These are phyloP conservation scores for Ypsolopha sequella DNA, from an alignment of 2,888 invertebrate genomes.

Conservation along the genomic window DNA sequence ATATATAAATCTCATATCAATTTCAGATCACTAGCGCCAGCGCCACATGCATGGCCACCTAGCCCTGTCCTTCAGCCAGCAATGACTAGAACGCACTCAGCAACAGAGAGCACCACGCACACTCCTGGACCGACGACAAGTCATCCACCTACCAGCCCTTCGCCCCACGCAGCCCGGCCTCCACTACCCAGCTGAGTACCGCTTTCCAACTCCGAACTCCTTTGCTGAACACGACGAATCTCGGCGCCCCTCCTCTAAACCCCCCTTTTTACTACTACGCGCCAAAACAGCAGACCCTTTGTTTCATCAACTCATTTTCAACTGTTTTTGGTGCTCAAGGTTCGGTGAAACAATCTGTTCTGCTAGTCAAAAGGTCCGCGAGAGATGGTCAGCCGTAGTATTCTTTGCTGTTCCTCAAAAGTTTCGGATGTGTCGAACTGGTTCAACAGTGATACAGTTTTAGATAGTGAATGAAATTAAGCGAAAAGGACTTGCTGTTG, in stretches of 20 bases:
- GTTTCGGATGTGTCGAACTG: conserved; percentile 67
- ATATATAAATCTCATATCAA: neutral
- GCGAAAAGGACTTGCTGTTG: conserved; percentile 55
- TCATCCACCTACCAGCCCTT: conserved; percentile 55
- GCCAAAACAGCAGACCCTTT: conserved; percentile 17
- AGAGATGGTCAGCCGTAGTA: conserved; percentile 63
- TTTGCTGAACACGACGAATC: conserved; percentile 70
- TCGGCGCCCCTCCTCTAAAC: conserved; percentile 64
- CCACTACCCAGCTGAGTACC: conserved; percentile 70
- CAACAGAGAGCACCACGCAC: conserved; percentile 73
- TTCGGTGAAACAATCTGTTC: conserved; percentile 32
- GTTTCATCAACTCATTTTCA: neutral
- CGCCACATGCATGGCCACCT: conserved; percentile 83
- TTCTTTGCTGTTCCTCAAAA: conserved; percentile 59
- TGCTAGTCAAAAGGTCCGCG: conserved; percentile 37
- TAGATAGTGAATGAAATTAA: conserved; percentile 61
- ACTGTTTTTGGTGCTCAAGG: neutral
- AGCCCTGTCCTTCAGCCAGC: conserved; percentile 82
- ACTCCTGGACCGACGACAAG: conserved; percentile 65
- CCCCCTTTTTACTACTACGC: conserved; percentile 39
- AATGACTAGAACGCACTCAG: conserved; percentile 78
- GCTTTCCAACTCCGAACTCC: conserved; percentile 70
- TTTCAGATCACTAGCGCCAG: conserved; percentile 72
- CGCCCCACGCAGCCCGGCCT: conserved; percentile 43
- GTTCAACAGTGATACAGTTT: conserved; percentile 55